Evolutionary conservation across 2,797 vertebrate genomes (phyloP).

Genomic region (Parauchenoglanis punctatus): DNA sequence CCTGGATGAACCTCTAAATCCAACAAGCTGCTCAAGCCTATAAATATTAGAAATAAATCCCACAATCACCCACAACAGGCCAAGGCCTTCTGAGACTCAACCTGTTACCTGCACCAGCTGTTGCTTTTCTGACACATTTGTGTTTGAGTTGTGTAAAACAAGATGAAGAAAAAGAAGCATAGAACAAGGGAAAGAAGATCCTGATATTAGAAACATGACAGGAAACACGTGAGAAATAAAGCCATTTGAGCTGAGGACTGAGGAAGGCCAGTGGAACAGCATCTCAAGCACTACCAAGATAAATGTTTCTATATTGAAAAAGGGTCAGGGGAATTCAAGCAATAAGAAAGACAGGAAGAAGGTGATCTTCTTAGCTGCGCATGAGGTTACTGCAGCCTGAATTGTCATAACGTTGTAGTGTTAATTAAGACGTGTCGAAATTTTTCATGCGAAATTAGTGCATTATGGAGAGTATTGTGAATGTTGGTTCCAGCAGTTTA

Average conservation of each 20-base stretch:
- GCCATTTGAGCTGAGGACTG: constrained; percentile 39
- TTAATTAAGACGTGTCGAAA: background rate
- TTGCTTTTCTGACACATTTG: background rate
- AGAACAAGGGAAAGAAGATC: background rate
- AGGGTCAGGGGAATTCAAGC: constrained; percentile 21
- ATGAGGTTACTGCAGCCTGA: background rate
- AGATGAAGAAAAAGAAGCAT: background rate
- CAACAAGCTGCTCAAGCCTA: background rate
- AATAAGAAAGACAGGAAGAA: constrained; percentile 39
- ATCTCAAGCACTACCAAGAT: background rate
- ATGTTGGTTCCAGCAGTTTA: background rate
- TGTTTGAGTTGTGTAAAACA: background rate
- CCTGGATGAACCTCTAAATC: background rate
- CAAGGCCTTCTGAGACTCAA: background rate
- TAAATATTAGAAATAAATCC: background rate
- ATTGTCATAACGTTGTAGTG: background rate
- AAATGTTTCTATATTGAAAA: background rate
- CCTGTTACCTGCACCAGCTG: background rate
- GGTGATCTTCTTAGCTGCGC: constrained; percentile 2
- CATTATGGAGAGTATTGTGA: background rate
- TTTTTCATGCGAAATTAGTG: background rate
- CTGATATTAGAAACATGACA: constrained; percentile 18
- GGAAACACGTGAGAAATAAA: constrained; percentile 29
- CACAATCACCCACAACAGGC: too few relatives aligned
- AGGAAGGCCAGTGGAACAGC: background rate